Conservation (phyloP, 2,113 vertebrate species). For the Chascanopsetta lugubris region DNA sequence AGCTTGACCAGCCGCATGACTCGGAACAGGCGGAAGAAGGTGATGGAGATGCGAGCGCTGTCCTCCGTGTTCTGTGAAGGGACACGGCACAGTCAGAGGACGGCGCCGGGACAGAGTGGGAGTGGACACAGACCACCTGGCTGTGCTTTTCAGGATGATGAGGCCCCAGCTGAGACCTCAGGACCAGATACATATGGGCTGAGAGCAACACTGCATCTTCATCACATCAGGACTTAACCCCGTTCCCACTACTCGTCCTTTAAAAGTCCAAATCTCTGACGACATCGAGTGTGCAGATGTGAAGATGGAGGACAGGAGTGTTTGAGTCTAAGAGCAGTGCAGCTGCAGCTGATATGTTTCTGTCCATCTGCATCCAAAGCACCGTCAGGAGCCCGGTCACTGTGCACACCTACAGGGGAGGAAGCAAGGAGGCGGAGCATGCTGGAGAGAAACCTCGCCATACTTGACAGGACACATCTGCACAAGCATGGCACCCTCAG, state of each 20-base stretch:
- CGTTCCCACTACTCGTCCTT: no score
- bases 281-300: no score
- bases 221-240: no score
- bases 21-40: constrained; percentile 98
- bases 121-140: constrained; percentile 59
- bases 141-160: constrained; percentile 69
- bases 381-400: constrained; percentile 63
- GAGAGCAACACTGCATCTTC: constrained; percentile 45
- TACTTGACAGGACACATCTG: constrained; percentile 79
- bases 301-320: no score
- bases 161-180: constrained; percentile 36
- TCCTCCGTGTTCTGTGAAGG: constrained; percentile 94
- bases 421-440: constrained; percentile 76
- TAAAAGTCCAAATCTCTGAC: no score
- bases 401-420: constrained; percentile 70
- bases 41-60: constrained; percentile 98
- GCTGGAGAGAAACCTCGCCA: constrained; percentile 77
- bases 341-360: constrained; percentile 69
- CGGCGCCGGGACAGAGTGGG: not conserved
- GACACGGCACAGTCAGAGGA: constrained; percentile 77
- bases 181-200: constrained; percentile 68
- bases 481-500: constrained; percentile 82
- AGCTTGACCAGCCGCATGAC: constrained; percentile 99
- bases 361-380: constrained; percentile 64
- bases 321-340: no score